These are phyloP conservation scores for Antheraea mylitta DNA, from an alignment of 1,140 invertebrate genomes.

Conservation along the genomic window DNA sequence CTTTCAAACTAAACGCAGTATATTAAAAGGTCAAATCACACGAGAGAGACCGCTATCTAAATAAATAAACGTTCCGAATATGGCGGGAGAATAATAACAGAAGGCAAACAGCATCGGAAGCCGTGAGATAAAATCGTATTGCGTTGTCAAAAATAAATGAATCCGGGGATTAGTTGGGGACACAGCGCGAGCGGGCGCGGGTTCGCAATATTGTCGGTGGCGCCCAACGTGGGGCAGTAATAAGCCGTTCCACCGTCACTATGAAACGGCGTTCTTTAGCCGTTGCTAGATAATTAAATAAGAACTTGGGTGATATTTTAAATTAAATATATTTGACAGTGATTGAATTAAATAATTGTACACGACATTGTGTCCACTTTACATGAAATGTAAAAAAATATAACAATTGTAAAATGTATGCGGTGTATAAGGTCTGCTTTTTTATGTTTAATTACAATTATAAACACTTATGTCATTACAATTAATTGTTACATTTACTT, in stretches of 20 bases:
- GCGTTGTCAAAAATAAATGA: conserved; percentile 79
- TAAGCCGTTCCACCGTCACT: conserved; percentile 46
- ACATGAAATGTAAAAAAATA: too few species aligned
- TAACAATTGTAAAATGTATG: too few species aligned
- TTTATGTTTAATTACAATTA: too few species aligned
- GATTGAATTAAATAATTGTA: too few species aligned
- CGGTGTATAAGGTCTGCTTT: too few species aligned
- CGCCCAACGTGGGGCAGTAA: conserved; percentile 60
- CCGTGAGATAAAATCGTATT: conserved; percentile 78
- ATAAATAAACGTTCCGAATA: conserved; percentile 74
- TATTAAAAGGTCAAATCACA: conserved; percentile 72
- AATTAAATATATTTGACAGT: background rate
- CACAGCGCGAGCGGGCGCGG: conserved; percentile 62
- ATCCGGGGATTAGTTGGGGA: conserved; percentile 74
- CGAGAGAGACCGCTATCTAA: conserved; percentile 67
- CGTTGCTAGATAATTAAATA: background rate
- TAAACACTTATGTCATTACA: too few species aligned
- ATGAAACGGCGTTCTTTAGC: background rate
- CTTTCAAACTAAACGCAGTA: conserved; percentile 43
- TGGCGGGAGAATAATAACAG: conserved; percentile 72
- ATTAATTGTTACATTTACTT: too few species aligned
- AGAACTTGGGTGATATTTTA: background rate
- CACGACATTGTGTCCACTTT: too few species aligned
- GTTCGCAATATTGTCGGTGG: conserved; percentile 69
- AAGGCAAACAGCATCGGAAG: conserved; percentile 77